Conservation (phyloP, 2,797 vertebrate species). For the Thripadectes ignobilis region DNA sequence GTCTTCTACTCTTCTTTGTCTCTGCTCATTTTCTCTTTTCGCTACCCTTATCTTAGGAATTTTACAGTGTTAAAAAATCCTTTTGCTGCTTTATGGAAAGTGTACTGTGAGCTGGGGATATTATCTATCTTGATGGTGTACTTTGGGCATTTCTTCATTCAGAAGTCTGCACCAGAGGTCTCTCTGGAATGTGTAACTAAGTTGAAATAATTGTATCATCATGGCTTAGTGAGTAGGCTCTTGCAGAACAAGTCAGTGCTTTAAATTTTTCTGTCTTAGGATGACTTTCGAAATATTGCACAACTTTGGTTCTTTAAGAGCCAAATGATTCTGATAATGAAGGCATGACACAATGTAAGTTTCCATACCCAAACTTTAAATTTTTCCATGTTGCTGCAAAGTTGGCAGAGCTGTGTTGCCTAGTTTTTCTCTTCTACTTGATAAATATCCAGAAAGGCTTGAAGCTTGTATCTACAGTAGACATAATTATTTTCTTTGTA, state of each 20-base stretch:
- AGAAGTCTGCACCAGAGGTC: not conserved
- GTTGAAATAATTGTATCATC: not conserved
- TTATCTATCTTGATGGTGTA: not conserved
- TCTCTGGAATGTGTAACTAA: not conserved
- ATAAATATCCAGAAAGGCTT: not conserved
- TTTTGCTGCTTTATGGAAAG: not conserved
- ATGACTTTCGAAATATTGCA: not conserved
- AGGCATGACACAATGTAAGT: not conserved
- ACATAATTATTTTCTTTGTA: not conserved
- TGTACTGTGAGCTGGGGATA: not conserved
- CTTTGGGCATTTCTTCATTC: not conserved
- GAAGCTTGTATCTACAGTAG: accelerated
- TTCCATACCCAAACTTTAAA: not conserved
- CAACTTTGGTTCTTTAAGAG: not conserved
- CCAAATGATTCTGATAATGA: not conserved
- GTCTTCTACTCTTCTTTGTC: not conserved
- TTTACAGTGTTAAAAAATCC: not conserved
- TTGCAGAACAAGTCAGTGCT: not conserved
- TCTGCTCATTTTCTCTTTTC: not conserved
- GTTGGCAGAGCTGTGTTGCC: not conserved
- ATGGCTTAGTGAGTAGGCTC: not conserved
- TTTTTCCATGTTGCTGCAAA: not conserved
- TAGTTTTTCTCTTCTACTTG: not conserved
- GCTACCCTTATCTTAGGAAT: not conserved
- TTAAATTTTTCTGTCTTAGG: not conserved